Percentiles rank a stretch among this genome's conserved stretches.
phyloP scores from a whole-genome alignment of 2,797 vertebrate genomes.

The Lepilemur ruficaudatus region DNA sequence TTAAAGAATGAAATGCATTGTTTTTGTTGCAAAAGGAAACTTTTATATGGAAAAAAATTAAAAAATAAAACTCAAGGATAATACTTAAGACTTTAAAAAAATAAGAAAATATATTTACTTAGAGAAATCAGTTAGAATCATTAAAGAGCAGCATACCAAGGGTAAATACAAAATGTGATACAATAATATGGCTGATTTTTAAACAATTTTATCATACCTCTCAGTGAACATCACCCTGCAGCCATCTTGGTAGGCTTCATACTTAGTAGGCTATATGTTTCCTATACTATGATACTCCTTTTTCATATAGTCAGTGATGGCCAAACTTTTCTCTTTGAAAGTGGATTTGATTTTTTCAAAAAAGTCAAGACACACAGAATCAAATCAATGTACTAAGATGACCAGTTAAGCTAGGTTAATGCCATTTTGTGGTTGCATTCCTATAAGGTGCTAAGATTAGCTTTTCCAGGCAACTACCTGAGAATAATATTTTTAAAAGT shows the following conservation, averaged over 20 bases:
- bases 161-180: neutral
- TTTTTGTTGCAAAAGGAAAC: neutral
- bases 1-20: neutral
- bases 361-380: neutral
- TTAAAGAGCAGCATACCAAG: neutral
- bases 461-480: neutral
- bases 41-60: neutral
- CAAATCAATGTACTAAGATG: neutral
- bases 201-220: neutral
- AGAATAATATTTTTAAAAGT: neutral
- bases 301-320: neutral
- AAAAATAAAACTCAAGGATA: neutral
- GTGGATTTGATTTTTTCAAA: neutral
- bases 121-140: neutral
- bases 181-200: neutral
- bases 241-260: neutral
- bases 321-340: neutral
- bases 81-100: neutral
- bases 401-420: neutral
- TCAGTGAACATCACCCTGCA: neutral
- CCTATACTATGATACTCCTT: neutral
- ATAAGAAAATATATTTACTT: neutral
- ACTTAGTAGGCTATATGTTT: neutral
- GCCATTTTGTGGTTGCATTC: neutral
- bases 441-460: neutral